Base-by-base conservation (phyloP, 1,140 invertebrate species). In the Melanaphis sacchari region DNA sequence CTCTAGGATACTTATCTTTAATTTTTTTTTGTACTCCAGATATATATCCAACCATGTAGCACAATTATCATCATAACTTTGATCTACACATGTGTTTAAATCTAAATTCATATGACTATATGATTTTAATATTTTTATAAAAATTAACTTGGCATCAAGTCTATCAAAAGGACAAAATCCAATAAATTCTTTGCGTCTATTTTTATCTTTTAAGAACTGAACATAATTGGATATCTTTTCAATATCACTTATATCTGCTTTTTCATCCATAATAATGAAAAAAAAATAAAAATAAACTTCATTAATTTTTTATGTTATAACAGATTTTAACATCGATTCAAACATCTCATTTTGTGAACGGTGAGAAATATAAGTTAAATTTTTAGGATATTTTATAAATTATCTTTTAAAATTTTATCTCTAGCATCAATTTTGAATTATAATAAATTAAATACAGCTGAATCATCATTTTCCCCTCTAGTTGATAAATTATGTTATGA, bases 21-120 rank as follows among this genome's bases (percentile, higher is more conserved):
- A 95, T 95, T 93, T 94, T 93, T 94, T 95, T 94, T 94, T 95
- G 94, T n/a, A 94, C 94, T 40, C 94, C 94, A 84, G 94, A 94
- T 82, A 94, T 94, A 66, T 84, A 92, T 38, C 94, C 94, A 52
- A 93, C 82, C 94, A 95, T 95, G 94, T 94, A 38, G 85, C 87
- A 24, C 94, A 94, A 49, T 94, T n/a, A n/a, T n/a, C 94, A 90
- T 95, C 94, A 93, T 95, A 95, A 21, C 94, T 94, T 94, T 95
- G n/a, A n/a, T n/a, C n/a, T n/a, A n/a, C n/a, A n/a, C n/a, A n/a
- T 93, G 94, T 94, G 38, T 89, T 91, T 90, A 94, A 94, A 88
- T 95, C 94, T 36, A 76, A 76, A 15, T 49, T 49, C 46, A 49
- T 49, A 49, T 49, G 46, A 49, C 18, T 49, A 49, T 15, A 49